Conservation (phyloP, 2,888 invertebrate genomes). For the Temnothorax ravouxi region DNA sequence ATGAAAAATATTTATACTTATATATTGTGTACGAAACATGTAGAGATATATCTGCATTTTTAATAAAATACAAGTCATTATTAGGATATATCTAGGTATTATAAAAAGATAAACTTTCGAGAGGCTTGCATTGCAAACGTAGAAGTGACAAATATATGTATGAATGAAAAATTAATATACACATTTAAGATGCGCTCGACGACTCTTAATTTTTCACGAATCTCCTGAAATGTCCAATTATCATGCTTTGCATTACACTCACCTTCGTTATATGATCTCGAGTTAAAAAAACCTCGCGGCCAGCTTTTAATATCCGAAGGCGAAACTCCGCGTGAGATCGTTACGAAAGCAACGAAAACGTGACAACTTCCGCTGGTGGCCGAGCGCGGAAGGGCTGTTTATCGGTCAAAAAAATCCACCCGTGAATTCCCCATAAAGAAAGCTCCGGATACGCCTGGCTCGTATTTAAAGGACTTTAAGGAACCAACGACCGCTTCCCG, state of each 20-base stretch:
- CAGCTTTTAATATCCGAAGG: slow-evolving; percentile 60
- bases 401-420: slow-evolving; percentile 58
- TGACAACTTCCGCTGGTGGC: slow-evolving; percentile 44
- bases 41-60: background rate
- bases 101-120: background rate
- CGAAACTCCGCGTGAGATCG: slow-evolving; percentile 53
- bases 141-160: background rate
- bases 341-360: slow-evolving; percentile 56
- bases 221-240: slow-evolving; percentile 25
- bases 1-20: background rate
- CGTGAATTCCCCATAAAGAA: slow-evolving; percentile 62
- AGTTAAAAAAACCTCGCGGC: slow-evolving; percentile 53
- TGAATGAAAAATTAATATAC: background rate
- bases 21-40: background rate
- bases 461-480: slow-evolving; percentile 75
- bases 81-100: background rate
- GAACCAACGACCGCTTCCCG: slow-evolving; percentile 54
- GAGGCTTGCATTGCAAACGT: background rate
- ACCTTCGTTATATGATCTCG: slow-evolving; percentile 12
- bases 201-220: slow-evolving; percentile 9
- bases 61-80: background rate
- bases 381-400: slow-evolving; percentile 53
- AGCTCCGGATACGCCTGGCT: slow-evolving; percentile 45
- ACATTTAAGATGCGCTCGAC: background rate
- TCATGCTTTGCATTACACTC: background rate